Evolutionary conservation across 2,888 invertebrate species (phyloP).

Genomic region (Spodoptera exigua): DNA sequence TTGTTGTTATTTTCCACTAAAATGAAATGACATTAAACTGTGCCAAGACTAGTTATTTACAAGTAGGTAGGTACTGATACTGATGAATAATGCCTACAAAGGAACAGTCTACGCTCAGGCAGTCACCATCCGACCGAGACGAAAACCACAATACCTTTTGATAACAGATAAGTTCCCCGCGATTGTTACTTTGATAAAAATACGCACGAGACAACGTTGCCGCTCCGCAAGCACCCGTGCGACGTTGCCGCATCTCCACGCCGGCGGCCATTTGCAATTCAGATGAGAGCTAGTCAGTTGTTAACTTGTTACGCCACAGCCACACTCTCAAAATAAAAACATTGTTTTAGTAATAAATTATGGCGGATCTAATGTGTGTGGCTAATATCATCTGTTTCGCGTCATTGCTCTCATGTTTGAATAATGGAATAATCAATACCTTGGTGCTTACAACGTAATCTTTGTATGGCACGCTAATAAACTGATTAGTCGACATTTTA

Average conservation of each 20-base stretch:
- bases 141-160: conserved; percentile 61
- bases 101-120: conserved; percentile 22
- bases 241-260: conserved; percentile 74
- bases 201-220: conserved; percentile 80
- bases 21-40: conserved; percentile 34
- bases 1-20: conserved; percentile 51
- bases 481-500: too few relatives aligned
- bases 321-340: conserved; percentile 84
- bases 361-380: conserved; percentile 63
- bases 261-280: conserved; percentile 83
- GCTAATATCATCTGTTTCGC: conserved; percentile 63
- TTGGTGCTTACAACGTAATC: conserved; percentile 3
- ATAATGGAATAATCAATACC: conserved; percentile 46
- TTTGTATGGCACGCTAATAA: conserved; percentile 2
- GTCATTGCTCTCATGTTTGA: conserved; percentile 61
- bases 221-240: conserved; percentile 66
- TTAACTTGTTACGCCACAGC: conserved; percentile 71
- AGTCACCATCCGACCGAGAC: conserved; percentile 44
- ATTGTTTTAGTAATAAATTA: conserved; percentile 74
- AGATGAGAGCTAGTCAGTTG: conserved; percentile 72
- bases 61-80: too few relatives aligned
- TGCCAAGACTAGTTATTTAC: conserved; percentile 36
- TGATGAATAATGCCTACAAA: conserved; percentile 18
- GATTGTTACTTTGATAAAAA: conserved; percentile 78
- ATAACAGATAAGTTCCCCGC: conserved; percentile 72